phyloP scores from a whole-genome alignment of 2,113 vertebrate species.

The Turdus rufiventris region DNA sequence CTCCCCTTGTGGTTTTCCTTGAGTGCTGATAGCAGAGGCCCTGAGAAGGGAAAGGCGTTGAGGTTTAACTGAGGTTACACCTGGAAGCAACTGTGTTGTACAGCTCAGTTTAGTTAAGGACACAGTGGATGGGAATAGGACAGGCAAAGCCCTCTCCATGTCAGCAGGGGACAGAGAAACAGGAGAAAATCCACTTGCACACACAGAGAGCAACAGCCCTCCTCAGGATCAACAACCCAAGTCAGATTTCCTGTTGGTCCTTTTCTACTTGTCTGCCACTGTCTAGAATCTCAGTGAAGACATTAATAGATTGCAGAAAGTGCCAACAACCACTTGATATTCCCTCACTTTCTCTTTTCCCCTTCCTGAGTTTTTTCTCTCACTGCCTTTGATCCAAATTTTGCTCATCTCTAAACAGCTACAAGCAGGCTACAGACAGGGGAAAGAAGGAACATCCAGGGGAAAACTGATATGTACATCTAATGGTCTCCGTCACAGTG shows the following conservation, averaged over 20 bases:
- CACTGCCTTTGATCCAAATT: neutral
- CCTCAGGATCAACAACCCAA: neutral
- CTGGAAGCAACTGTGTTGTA: neutral
- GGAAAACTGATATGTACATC: neutral
- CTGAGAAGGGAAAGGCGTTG: neutral
- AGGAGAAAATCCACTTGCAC: neutral
- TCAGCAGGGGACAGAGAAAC: neutral
- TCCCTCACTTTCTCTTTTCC: neutral
- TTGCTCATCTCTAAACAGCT: neutral
- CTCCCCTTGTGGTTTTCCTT: neutral
- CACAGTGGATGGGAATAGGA: neutral
- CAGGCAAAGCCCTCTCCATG: neutral
- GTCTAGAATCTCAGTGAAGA: neutral
- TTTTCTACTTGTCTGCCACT: neutral
- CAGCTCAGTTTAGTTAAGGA: slow-evolving; percentile 1
- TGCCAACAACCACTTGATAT: neutral
- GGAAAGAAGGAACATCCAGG: neutral
- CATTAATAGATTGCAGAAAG: neutral
- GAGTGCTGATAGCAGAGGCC: neutral
- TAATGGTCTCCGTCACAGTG: neutral
- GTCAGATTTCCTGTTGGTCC: neutral
- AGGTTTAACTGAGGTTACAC: neutral
- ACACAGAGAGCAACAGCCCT: neutral
- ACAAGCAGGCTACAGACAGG: neutral
- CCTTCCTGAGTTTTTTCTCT: neutral